Base-by-base conservation (phyloP, 1,140 invertebrate genomes). In the Micrasema minimum region DNA sequence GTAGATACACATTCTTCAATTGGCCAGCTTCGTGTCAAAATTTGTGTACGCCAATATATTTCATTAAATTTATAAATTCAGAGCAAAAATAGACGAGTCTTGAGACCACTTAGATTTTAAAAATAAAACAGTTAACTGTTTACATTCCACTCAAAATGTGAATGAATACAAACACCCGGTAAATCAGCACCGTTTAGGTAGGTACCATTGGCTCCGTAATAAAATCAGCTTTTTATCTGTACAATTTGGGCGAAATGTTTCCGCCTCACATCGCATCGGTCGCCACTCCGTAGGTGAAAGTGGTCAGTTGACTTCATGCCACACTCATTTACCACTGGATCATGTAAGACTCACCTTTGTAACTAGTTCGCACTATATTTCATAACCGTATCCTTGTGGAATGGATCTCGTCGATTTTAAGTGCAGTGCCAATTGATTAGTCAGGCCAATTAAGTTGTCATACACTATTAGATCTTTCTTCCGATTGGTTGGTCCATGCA, bases 231-330 rank as follows among this genome's bases (percentile, higher is more conserved):
- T 64, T 38, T 20, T 61, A 38, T 64, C 45, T 64, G 45, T 64
- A 31, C 59, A 64, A 64, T 64, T 64, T 64, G 43, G 59, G 59
- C 59, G 43, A 64, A 64, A 64, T 64, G 59, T 64, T 64, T 64
- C 59, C 59, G 59, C 59, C 59, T 64, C 20, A 64, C 14, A 16
- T 64, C 59, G 59, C 14, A 16, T 64, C 59, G 59, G 14, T 4
- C 59, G 45, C 43, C 59, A 41, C 41, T 64, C 41, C 6, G 43
- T 11, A 26, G 59, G 59, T 45, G 59, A 64, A 64, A 64, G 59
- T 64, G 43, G 59, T 64, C 41, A 45, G 51, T n/a, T 35, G 23
- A 35, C 59, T 64, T 46, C 59, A 64, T 26, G 41, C 59, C 6
- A 46, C 59, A 26, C 55, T 38, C 37, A 37, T 22, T 53, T 53